Evolutionary conservation across 2,888 invertebrate species (phyloP).

Genomic region (Patella ulyssiponensis): DNA sequence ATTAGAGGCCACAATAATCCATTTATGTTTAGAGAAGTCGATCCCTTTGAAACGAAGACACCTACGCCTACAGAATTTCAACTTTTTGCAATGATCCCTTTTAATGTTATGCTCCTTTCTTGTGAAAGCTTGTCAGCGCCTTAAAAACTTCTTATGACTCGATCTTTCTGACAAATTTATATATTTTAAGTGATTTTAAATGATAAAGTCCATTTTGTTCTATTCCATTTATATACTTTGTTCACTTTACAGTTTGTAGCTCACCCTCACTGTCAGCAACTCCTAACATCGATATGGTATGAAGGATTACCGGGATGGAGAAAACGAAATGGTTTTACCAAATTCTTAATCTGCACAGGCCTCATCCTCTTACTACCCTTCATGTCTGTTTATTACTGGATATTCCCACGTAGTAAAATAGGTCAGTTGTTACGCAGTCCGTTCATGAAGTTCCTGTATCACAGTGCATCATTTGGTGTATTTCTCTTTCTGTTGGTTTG

Average conservation of each 20-base stretch:
- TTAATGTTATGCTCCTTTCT: too few relatives aligned
- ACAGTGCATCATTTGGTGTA: slow-evolving; percentile 76
- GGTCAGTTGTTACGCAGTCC: slow-evolving; percentile 75
- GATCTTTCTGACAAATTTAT: too few relatives aligned
- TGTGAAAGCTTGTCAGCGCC: too few relatives aligned
- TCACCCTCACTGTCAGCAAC: slow-evolving; percentile 76
- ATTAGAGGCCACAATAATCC: too few relatives aligned
- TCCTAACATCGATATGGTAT: slow-evolving; percentile 76
- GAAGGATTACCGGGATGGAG: slow-evolving; percentile 75
- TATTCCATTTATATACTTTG: not conserved
- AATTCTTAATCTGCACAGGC: slow-evolving; percentile 72
- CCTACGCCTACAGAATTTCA: too few relatives aligned
- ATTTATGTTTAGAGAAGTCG: too few relatives aligned
- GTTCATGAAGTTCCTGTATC: slow-evolving; percentile 77
- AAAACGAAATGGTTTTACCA: slow-evolving; percentile 72
- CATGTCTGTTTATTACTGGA: slow-evolving; percentile 74
- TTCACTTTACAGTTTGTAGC: slow-evolving; percentile 74
- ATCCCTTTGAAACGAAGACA: too few relatives aligned
- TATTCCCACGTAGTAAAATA: slow-evolving; percentile 73
- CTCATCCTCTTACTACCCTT: slow-evolving; percentile 73
- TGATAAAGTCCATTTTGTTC: not conserved
- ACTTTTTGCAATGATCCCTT: too few relatives aligned
- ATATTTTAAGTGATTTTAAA: not conserved
- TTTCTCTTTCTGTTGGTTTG: slow-evolving; percentile 75
- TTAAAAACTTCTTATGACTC: too few relatives aligned